Base-by-base conservation (phyloP, 2,888 invertebrate genomes). In the Exocentrus adspersus region DNA sequence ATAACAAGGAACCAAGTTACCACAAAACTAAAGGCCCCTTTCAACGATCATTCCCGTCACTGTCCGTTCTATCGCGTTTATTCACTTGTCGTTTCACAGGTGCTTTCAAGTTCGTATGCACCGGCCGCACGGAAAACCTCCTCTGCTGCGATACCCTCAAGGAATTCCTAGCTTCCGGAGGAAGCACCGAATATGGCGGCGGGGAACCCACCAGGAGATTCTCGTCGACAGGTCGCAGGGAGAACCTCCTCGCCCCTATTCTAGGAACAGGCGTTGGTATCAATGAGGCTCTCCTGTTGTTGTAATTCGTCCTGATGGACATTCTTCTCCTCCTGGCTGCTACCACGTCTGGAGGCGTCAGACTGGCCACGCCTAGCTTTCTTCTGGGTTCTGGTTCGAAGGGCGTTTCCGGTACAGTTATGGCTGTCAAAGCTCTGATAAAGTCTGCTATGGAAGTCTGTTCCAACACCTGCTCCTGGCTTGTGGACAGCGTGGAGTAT, bases 371-470 rank as follows among this genome's bases (percentile, higher is more conserved):
- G 12, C 88, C 87, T 66, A 85, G 68, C 77, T 88, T 88, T 10
- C 87, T 82, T 61, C 84, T 83, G 0, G 84, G 83, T 16, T 72
- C 75, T 4, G 72, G 61, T 1, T 72, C 64, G 12, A 72, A 75
- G 12, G 52, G 53, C 10, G 63, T 67, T 21, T 74, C 76, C 0
- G 83, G 79, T 0, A 80, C 75, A 0, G 79, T 77, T 21, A 93
- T 84, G n/a, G 89, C 87, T 48, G 92, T 90, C 50, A 94, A 82
- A 0, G 92, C 93, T 60, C 93, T 85, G 20, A 94, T 86, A 57
- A 94, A 86, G 81, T 94, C 93, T 0, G 93, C 94, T 10, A 94
- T 86, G 17, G 93, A 92, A 0, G 94, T 94, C 74, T 92, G 90
- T 80, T 94, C 94, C 59, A 94, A 83, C 9, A 93, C 87, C 74